Evolutionary conservation across 92 coral and sea anemone species (phyloP), one percentile per base, ranked within the genome.

Genomic region (Porites divaricata): DNA sequence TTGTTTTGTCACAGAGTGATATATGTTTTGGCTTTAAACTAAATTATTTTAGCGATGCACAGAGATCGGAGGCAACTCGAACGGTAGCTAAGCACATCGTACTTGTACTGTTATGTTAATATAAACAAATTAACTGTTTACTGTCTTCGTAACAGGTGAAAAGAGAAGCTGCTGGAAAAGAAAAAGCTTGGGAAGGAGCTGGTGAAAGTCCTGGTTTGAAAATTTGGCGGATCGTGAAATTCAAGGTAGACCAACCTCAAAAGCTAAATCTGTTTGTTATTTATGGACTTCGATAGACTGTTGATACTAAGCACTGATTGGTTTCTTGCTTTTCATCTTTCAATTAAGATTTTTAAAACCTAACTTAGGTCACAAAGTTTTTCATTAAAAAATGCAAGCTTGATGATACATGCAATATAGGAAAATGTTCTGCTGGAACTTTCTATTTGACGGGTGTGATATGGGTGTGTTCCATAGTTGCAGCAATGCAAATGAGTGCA

Each of bases 191-290:
- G 98, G 78, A 88, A 63, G 87, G 89, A 0, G 98, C 94, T 72
- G 98, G 98, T 6, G 77, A 90, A 77, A 74, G 84, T 74, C 88
- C 88, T 79, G 98, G 95, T 11, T 45, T 92, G 61, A 89, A 90
- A 84, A 92, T 95, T 13, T 95, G 98, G 98, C 87, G 98, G 79
- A 95, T 95, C 67, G 98, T 93, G 0, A 86, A 93, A 41, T 95
- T 95, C 85, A 90, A 93, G 92, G 98, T 95, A 77, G 7, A 15
- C 15, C 2, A 23, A 6, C 23, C 24, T 64, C 25, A 66, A 66
- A 23, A 22, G 70, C 16, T 15, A 54, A 54, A 54, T 54, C 59
- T 54, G 59, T 54, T 54, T 15, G 41, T 13, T 66, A 20, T 66
- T 23, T n/a, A 4, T 51, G 77, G 62, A 72, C 51, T 10, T 41